These are phyloP conservation scores for Chrysopilus asiliformis DNA, from an alignment of 2,888 invertebrate species.

Conservation along the genomic window DNA sequence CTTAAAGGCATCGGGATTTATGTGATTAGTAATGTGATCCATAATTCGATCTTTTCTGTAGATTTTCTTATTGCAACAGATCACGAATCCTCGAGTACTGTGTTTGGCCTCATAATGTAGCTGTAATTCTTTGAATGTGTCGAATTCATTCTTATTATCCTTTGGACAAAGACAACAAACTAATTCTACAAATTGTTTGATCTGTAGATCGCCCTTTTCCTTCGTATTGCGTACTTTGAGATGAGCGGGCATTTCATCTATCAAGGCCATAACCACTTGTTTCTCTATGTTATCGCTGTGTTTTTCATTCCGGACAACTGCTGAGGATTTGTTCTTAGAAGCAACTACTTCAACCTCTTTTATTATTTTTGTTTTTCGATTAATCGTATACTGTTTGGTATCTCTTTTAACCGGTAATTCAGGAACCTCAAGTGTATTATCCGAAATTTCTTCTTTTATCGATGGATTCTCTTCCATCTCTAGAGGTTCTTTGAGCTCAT, in stretches of 20 bases:
- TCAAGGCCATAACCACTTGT: too few relatives aligned
- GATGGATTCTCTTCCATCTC: too few relatives aligned
- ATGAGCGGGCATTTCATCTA: slow-evolving; percentile 12
- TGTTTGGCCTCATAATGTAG: slow-evolving; percentile 12
- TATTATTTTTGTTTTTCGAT: too few relatives aligned
- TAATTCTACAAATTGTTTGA: slow-evolving; percentile 13
- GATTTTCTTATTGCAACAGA: slow-evolving; percentile 14
- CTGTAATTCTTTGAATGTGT: slow-evolving; percentile 15
- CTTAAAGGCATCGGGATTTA: slow-evolving; percentile 15
- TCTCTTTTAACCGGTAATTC: too few relatives aligned
- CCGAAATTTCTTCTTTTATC: too few relatives aligned
- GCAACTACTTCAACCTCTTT: too few relatives aligned
- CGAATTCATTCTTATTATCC: slow-evolving; percentile 3
- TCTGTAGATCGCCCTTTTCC: slow-evolving; percentile 13
- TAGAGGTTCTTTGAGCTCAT: too few relatives aligned
- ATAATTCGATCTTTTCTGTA: slow-evolving; percentile 14
- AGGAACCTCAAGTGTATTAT: too few relatives aligned
- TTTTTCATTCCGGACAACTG: too few relatives aligned
- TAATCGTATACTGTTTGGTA: too few relatives aligned
- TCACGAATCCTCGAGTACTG: slow-evolving; percentile 11
- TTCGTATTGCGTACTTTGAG: slow-evolving; percentile 12
- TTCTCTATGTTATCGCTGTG: too few relatives aligned
- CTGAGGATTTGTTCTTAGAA: too few relatives aligned
- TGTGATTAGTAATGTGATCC: slow-evolving; percentile 14
- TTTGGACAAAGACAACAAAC: slow-evolving; percentile 10